A percentile compares a stretch with the other conserved stretches of the same genome.
Conservation (phyloP, 1,140 invertebrate species). For the Drosophila repletoides region DNA sequence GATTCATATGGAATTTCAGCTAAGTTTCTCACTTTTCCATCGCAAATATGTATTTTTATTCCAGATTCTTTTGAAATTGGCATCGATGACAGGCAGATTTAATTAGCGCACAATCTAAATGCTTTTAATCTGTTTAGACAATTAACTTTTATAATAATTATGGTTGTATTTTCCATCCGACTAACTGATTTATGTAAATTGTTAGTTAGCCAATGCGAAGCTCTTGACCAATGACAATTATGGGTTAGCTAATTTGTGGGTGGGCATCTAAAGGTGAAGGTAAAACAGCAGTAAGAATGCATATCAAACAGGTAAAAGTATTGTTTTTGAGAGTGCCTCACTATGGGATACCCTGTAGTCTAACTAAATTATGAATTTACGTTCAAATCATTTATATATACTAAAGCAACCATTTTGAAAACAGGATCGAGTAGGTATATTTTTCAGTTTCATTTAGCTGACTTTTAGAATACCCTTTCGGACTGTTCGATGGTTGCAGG, state of each 20-base stretch:
- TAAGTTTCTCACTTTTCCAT: neutral
- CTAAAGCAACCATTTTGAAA: no score
- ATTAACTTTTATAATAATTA: slow-evolving; percentile 17
- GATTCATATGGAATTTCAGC: no score
- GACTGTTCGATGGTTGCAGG: neutral
- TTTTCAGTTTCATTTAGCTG: no score
- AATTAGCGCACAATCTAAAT: slow-evolving; percentile 11
- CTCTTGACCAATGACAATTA: slow-evolving; percentile 27
- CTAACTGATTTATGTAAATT: slow-evolving; percentile 32
- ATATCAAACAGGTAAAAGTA: neutral
- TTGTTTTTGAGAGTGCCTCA: neutral
- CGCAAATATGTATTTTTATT: neutral
- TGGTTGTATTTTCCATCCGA: slow-evolving; percentile 5
- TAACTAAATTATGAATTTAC: no score
- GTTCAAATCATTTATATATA: no score
- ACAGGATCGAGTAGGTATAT: no score
- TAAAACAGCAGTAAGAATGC: neutral
- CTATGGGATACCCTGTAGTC: no score
- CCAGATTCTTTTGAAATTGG: neutral
- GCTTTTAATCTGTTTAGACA: slow-evolving; percentile 11
- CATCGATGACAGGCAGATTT: neutral
- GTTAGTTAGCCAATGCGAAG: slow-evolving; percentile 4
- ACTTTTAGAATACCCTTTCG: no score
- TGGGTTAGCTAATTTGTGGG: slow-evolving; percentile 33
- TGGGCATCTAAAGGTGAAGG: slow-evolving; percentile 24